phyloP scores from a whole-genome alignment of 2,888 invertebrate species.

The Drosophila kuntzei region DNA sequence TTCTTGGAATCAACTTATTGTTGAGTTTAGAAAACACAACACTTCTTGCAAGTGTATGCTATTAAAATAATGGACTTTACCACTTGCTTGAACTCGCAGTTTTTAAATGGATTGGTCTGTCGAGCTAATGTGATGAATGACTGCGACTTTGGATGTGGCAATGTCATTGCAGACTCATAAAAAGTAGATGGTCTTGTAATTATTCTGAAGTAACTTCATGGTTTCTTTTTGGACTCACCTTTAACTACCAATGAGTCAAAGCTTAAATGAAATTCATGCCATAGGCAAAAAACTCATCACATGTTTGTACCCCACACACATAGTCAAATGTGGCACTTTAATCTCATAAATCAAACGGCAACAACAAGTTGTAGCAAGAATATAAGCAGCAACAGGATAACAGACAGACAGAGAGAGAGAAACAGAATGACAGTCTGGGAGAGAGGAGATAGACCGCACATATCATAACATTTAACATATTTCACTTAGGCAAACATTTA shows the following conservation, averaged over 20 bases:
- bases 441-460: conserved; percentile 44
- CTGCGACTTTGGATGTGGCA: conserved; percentile 15
- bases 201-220: conserved; percentile 42
- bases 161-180: conserved; percentile 41
- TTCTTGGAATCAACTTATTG: neutral
- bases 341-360: conserved; percentile 74
- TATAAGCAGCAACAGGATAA: conserved; percentile 18
- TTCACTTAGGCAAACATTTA: conserved; percentile 81
- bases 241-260: conserved; percentile 3
- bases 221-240: conserved; percentile 3
- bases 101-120: conserved; percentile 69
- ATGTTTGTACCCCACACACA: neutral
- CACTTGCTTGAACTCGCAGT: conserved; percentile 26
- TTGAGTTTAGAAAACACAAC: neutral
- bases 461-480: conserved; percentile 80
- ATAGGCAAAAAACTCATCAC: conserved; percentile 35
- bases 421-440: neutral
- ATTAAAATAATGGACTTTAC: conserved; percentile 43
- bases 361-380: conserved; percentile 40
- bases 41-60: conserved; percentile 42
- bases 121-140: conserved; percentile 70
- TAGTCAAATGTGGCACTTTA: conserved; percentile 48
- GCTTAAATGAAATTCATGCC: conserved; percentile 42
- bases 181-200: conserved; percentile 39
- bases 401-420: neutral